A percentile compares a stretch with the other conserved stretches of the same genome.
Evolutionary conservation across 2,113 vertebrate genomes (phyloP).

Genomic region (Melospiza georgiana): DNA sequence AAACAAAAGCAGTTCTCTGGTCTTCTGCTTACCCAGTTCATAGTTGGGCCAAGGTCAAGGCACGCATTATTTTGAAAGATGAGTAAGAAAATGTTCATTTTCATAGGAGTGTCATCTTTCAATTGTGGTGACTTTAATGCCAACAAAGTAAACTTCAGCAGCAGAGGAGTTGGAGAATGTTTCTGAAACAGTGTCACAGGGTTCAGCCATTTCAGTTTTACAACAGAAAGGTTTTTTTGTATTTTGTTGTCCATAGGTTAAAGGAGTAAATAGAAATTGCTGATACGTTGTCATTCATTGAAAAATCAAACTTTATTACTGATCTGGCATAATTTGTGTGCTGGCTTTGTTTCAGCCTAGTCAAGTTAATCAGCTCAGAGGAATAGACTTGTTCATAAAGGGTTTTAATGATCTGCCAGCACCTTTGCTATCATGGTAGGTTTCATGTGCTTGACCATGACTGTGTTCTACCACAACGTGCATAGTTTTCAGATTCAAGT

Average conservation of each 20-base stretch:
- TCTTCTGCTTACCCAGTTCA: neutral
- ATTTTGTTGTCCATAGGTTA: neutral
- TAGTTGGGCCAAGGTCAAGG: neutral
- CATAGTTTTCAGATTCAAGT: neutral
- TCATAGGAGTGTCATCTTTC: neutral
- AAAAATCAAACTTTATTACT: neutral
- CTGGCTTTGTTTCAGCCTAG: neutral
- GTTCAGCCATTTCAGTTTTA: neutral
- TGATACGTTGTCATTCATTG: neutral
- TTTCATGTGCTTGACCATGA: neutral
- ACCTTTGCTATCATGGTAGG: neutral
- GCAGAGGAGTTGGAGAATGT: neutral
- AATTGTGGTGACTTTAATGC: neutral
- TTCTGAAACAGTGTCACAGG: neutral
- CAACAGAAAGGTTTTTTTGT: neutral
- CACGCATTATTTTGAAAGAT: neutral
- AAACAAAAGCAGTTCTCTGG: neutral
- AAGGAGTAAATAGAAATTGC: neutral
- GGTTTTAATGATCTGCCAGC: neutral
- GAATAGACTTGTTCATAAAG: neutral
- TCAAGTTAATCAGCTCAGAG: neutral
- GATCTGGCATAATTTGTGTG: neutral
- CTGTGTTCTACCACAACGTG: neutral
- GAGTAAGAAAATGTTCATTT: neutral
- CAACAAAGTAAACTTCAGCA: neutral